A percentile compares a stretch with the other conserved stretches of the same genome.
phyloP scores from a whole-genome alignment of 64 coral and sea anemone genomes.

The Porites lutea region DNA sequence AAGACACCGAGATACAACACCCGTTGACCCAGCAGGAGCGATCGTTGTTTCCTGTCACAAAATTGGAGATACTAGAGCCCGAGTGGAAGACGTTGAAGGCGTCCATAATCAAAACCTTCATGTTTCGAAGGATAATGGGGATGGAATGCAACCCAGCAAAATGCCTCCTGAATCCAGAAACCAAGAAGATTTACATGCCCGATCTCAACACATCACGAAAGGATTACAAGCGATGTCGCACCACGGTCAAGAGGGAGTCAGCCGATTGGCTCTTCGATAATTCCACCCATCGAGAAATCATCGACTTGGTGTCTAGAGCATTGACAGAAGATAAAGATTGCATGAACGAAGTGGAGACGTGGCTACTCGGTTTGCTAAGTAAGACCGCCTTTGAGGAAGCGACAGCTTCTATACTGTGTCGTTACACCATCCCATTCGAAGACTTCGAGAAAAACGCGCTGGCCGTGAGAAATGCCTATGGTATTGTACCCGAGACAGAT shows the following conservation, averaged over 20 bases:
- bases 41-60: neutral
- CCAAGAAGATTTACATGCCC: neutral
- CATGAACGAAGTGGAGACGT: neutral
- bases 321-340: neutral
- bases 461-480: neutral
- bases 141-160: neutral
- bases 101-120: neutral
- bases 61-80: neutral
- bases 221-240: neutral
- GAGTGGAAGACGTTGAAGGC: neutral
- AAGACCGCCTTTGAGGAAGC: neutral
- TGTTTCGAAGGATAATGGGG: neutral
- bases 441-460: neutral
- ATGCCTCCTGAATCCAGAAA: neutral
- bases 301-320: neutral
- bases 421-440: neutral
- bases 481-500: neutral
- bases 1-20: neutral
- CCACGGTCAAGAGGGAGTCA: neutral
- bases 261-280: neutral
- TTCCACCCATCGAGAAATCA: neutral
- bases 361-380: fast-evolving
- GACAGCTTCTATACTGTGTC: neutral
- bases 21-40: neutral
- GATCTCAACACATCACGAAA: neutral